Base-by-base conservation (phyloP, 2,797 vertebrate species). In the Coreius guichenoti region DNA sequence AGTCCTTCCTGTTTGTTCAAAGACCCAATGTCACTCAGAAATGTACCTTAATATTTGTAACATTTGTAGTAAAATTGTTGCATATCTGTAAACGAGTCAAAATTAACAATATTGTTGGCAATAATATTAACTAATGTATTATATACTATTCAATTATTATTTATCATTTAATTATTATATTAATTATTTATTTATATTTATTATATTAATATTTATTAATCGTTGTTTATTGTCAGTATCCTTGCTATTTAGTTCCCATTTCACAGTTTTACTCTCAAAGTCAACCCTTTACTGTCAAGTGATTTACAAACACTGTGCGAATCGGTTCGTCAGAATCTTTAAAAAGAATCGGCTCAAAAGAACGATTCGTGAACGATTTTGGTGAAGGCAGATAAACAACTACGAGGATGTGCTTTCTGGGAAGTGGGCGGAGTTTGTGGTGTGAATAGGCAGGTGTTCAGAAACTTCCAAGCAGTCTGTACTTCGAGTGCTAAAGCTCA, bases 371-470 rank as follows among this genome's bases (percentile, higher is more conserved):
- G 45, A 45, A 45, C 43, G 11, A 47, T 56, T 14, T 47, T 69
- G 31, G 39, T 56, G 29, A 13, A 51, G 9, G 43, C 54, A 54
- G 45, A 67, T 9, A 68, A 83, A 67, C 31, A 76, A 17, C 13
- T 13, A 12, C 5, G 4, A 17, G 39, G 36, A 26, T 43, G 82
- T 83, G n/a, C 13, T 77, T 83, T 83, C 70, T 26, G 73, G 33
- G 73, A 83, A 83, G 61, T 68, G 49, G 82, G 82, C 47, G 82
- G 82, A 56, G 33, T 51, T n/a, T 76, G 45, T 29, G 23, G 4
- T 51, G 61, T 68, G 61, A 83, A 11, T 19, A 67, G 8, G 63
- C 73, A 83, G 82, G 82, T 83, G 82, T 76, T 77, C 33, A 51
- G 45, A 77, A n/a, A 43, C 45, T 67, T 49, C 0, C 45, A 68